phyloP scores from a whole-genome alignment of 2,797 vertebrate species.

The Sparus aurata region DNA sequence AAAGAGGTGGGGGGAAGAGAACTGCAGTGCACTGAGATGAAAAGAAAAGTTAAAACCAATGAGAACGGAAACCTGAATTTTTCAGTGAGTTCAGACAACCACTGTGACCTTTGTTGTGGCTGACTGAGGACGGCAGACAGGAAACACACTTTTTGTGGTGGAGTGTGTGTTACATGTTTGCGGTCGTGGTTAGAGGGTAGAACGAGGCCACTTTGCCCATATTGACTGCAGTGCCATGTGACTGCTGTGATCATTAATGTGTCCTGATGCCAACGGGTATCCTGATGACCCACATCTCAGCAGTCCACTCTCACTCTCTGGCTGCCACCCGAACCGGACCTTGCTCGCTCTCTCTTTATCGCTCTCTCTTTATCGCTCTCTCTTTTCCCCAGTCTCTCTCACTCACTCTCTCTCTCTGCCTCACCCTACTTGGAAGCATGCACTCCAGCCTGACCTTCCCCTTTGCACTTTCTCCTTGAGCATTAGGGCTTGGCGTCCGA shows the following conservation, averaged over 20 bases:
- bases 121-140: constrained; percentile 41
- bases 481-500: constrained; percentile 6
- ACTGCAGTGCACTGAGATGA: neutral
- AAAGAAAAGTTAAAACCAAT: neutral
- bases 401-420: constrained; percentile 28
- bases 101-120: constrained; percentile 41
- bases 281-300: constrained; percentile 86
- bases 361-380: constrained; percentile 25
- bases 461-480: constrained; percentile 37
- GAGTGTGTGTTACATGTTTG: constrained; percentile 28
- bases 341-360: constrained; percentile 39
- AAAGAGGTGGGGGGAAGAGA: constrained; percentile 2
- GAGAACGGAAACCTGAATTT: constrained; percentile 7
- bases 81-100: constrained; percentile 16
- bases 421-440: constrained; percentile 32
- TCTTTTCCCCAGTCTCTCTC: constrained; percentile 24
- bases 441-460: constrained; percentile 27
- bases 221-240: constrained; percentile 83
- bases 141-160: constrained; percentile 21
- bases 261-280: constrained; percentile 84
- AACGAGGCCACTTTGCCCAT: constrained; percentile 79
- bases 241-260: constrained; percentile 82
- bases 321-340: constrained; percentile 69
- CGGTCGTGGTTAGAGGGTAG: constrained; percentile 58
- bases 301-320: constrained; percentile 77